A percentile compares a stretch with the other conserved stretches of the same genome.
Evolutionary conservation across 2,797 vertebrate genomes (phyloP).

Genomic region (Chelidonichthys spinosus): DNA sequence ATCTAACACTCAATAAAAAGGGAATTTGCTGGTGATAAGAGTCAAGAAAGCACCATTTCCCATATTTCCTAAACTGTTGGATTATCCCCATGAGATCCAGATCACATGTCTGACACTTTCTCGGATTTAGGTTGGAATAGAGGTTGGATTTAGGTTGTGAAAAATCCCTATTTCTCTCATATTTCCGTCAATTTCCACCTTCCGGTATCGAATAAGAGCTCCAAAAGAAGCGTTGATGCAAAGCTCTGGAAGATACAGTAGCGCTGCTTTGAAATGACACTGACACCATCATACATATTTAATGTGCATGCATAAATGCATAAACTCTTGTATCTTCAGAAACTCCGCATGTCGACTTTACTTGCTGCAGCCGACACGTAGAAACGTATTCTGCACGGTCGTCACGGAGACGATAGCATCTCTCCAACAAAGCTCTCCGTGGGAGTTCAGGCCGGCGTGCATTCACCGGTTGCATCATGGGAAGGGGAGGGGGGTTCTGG

Average conservation of each 20-base stretch:
- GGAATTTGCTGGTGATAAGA: not conserved
- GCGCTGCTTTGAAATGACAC: slow-evolving; percentile 25
- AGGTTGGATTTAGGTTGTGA: too few relatives aligned
- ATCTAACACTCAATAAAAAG: too few relatives aligned
- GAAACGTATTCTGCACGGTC: slow-evolving; percentile 41
- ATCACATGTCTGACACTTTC: not conserved
- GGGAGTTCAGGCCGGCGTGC: slow-evolving; percentile 44
- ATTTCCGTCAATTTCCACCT: slow-evolving; percentile 20
- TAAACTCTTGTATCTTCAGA: slow-evolving; percentile 23
- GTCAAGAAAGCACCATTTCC: not conserved
- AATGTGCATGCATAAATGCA: slow-evolving; percentile 44
- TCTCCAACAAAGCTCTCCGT: slow-evolving; percentile 42
- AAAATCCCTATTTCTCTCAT: not conserved
- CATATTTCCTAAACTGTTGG: not conserved
- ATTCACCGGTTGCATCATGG: slow-evolving; percentile 36
- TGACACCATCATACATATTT: not conserved
- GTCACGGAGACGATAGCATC: slow-evolving; percentile 51
- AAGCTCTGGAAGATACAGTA: slow-evolving; percentile 26
- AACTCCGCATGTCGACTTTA: slow-evolving; percentile 38
- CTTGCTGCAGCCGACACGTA: slow-evolving; percentile 30
- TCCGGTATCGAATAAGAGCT: not conserved
- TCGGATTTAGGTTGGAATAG: not conserved
- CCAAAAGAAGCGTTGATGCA: not conserved
- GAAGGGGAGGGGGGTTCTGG: not conserved
- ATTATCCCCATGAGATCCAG: not conserved